Evolutionary conservation across 2,113 vertebrate species (phyloP).

Genomic region (Daubentonia madagascariensis): DNA sequence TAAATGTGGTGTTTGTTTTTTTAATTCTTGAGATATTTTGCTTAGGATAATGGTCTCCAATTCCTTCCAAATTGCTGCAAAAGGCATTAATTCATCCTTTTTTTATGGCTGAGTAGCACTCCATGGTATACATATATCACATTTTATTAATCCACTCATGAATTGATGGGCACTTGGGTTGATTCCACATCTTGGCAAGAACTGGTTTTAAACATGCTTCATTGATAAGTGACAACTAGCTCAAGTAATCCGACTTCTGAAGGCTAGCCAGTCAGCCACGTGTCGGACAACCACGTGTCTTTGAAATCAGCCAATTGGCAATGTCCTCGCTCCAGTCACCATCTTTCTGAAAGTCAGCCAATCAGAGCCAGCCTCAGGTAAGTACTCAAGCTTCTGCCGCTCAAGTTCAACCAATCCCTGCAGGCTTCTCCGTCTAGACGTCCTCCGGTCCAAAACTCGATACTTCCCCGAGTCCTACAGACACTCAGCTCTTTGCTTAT

Average conservation of each 20-base stretch:
- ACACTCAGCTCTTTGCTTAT: background rate
- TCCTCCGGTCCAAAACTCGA: background rate
- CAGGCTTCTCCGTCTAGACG: background rate
- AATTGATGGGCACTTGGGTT: no score
- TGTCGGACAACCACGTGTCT: background rate
- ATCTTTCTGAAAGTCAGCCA: background rate
- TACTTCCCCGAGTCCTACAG: background rate
- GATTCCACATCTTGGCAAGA: background rate
- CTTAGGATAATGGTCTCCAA: no score
- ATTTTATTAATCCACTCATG: no score
- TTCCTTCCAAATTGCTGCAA: no score
- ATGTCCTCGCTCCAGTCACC: fast-evolving
- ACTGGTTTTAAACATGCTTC: background rate
- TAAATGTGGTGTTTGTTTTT: no score
- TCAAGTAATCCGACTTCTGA: background rate
- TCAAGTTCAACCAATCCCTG: background rate
- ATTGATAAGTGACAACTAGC: background rate
- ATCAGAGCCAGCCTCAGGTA: background rate
- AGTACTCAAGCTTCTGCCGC: background rate
- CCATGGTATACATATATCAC: no score
- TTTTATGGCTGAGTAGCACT: no score
- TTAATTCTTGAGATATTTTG: no score
- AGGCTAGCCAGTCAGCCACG: background rate
- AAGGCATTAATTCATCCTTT: no score
- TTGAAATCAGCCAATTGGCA: background rate